These are phyloP conservation scores for Acrobasis suavella DNA, from an alignment of 2,888 invertebrate genomes.

Conservation along the genomic window DNA sequence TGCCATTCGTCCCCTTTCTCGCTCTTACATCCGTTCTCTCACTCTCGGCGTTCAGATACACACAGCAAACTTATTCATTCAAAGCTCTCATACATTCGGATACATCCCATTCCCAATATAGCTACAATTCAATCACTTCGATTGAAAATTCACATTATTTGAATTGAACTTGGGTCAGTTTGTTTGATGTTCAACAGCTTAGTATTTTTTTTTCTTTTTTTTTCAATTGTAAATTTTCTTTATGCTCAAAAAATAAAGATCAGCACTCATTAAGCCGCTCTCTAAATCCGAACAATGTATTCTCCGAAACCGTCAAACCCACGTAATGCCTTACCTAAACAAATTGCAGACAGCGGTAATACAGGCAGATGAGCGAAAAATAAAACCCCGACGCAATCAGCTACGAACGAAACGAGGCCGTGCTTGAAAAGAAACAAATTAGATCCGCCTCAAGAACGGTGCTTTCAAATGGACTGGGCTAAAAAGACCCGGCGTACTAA, in stretches of 20 bases:
- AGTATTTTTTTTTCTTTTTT: not conserved
- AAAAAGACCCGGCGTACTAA: slow-evolving; percentile 64
- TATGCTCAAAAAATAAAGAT: not conserved
- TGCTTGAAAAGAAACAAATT: slow-evolving; percentile 78
- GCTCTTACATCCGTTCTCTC: no score
- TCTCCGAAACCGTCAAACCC: slow-evolving; percentile 39
- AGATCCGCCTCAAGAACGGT: slow-evolving; percentile 73
- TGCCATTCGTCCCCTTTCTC: no score
- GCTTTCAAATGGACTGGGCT: slow-evolving; percentile 61
- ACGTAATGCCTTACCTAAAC: slow-evolving; percentile 51
- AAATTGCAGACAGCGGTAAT: slow-evolving; percentile 59
- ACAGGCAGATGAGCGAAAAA: slow-evolving; percentile 59
- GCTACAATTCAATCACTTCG: no score
- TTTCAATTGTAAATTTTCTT: not conserved
- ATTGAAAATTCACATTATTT: no score
- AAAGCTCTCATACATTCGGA: no score
- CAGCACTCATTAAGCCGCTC: slow-evolving; percentile 8
- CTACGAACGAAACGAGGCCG: slow-evolving; percentile 54
- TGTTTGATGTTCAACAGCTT: not conserved
- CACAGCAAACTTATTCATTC: no score
- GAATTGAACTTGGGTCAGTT: no score
- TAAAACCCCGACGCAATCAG: slow-evolving; percentile 61
- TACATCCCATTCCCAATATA: no score
- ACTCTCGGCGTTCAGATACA: no score
- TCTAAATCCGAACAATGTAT: slow-evolving; percentile 8